Base-by-base conservation (phyloP, 2,113 vertebrate genomes). In the Entelurus aequoreus region DNA sequence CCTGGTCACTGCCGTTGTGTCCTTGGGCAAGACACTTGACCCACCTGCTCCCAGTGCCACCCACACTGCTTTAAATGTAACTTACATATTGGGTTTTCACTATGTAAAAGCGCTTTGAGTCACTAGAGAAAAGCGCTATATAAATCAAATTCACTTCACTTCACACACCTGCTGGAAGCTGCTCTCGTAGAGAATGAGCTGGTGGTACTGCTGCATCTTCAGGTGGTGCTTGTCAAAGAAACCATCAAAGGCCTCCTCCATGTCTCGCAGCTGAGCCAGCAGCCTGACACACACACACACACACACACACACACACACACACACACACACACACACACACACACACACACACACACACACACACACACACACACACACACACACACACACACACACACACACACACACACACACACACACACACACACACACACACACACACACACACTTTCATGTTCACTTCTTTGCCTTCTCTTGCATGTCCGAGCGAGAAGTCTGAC, bases 221-320 rank as follows among this genome's bases (percentile, higher is more conserved):
- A 95, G 86, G 76, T 97, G 95, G 50, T 99, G 94, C 64, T 99
- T 98, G 72, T 98, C 97, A 90, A 97, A 99, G 89, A 99, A 99
- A 61, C 93, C 95, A 57, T 99, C 96, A 63, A 99, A 99, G 6
- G 97, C 97, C 54, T 83, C 92, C 86, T 98, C 96, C 95, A 97
- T 98, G 80, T 99, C 96, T 51, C 76, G 89, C 54, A 99, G 89
- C 86, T 99, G 97, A 46, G 90, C 86, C 53, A 99, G 88, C 46
- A 99, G 93, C 76, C 97, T 99, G 57, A 50, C 57, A 61, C 14
- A 77, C 48, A 74, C 13, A 47, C 0, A 11, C 38, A 49, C 12
- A 21, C 19, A 42, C 9, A 12, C 40, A 6, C 40, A 54, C 13
- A 63, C 36, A 68, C 8, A 60, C 9, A 4, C 60, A 37, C n/a